Conservation (phyloP, 2,797 vertebrate species). For the Dendrocincla tyrannina region DNA sequence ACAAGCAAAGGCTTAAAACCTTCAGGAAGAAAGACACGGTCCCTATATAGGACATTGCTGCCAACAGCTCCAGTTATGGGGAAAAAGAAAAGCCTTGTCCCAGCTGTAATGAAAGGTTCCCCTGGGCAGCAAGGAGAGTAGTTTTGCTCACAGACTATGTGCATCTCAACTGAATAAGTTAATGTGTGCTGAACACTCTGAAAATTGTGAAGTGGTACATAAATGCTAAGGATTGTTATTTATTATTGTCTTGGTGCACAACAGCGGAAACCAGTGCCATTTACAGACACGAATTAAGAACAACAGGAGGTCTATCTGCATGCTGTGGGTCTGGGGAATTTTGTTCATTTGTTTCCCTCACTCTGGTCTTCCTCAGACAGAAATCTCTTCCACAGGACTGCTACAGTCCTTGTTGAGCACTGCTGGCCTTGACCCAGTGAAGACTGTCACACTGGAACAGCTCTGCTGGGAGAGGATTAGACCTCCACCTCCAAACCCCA, state of each 20-base stretch:
- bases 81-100: constrained; percentile 8
- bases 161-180: constrained; percentile 36
- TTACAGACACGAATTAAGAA: constrained; percentile 21
- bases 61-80: not conserved
- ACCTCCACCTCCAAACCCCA: not conserved
- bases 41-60: not conserved
- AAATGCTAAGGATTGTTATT: constrained; percentile 28
- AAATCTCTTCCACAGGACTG: not conserved
- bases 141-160: constrained; percentile 11
- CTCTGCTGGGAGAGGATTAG: not conserved
- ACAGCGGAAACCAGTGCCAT: constrained; percentile 33
- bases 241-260: constrained; percentile 47
- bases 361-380: not conserved
- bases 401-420: rapidly evolving
- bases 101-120: not conserved
- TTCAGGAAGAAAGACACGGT: not conserved
- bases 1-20: not conserved
- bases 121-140: constrained; percentile 11
- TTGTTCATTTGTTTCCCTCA: constrained; percentile 8
- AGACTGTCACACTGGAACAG: not conserved
- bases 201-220: constrained; percentile 21
- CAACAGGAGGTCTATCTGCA: constrained; percentile 46
- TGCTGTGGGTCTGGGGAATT: constrained; percentile 17
- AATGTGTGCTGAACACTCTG: constrained; percentile 7
- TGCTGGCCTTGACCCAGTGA: not conserved